Base-by-base conservation (phyloP, 2,888 invertebrate genomes). In the Acrobeloides nanus region DNA sequence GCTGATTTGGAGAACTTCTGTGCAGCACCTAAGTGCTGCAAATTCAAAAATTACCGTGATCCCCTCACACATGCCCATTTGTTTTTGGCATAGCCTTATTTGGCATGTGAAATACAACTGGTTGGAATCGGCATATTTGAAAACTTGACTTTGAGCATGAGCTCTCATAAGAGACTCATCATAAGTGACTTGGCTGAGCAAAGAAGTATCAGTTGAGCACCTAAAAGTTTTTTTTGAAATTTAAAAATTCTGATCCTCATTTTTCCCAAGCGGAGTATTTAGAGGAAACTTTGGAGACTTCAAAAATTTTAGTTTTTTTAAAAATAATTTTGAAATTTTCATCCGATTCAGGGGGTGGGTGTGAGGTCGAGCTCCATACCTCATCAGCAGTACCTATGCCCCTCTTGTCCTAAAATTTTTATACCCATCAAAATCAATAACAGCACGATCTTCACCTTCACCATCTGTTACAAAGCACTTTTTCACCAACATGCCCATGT, bases 121-220 rank as follows among this genome's bases (percentile, higher is more conserved):
- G 47, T 68, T 70, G 5, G 69, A 64, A 43, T 73, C 73, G 21
- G 72, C 73, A 44, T 70, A 73, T 50, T 73, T 73, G 62, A 71
- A 73, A 47, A 59, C 62, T 38, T 67, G 66, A 48, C 66, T 67
- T 10, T 62, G 58, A 0, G 70, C 69, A 39, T 70, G 65, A 0
- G 70, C 72, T 38, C 65, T 48, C 70, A 68, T 72, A 23, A 64
- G 49, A n/a, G 51, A 55, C 7, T 43, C 45, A 29, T 68, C 68
- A 38, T 72, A 72, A 1, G 56, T 55, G 18, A 72, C 53, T 34
- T 66, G 62, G 7, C 59, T 61, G 21, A 72, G 53, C 24, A 72
- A 55, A 40, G 59, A 57, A 6, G 55, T 52, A 33, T 72, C 72
- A 8, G 63, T 59, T 6, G 66, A 55, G 38, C 72, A 72, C 4